Conservation (phyloP, 2,888 invertebrate species). For the Himalopsyche kuldschensis region DNA sequence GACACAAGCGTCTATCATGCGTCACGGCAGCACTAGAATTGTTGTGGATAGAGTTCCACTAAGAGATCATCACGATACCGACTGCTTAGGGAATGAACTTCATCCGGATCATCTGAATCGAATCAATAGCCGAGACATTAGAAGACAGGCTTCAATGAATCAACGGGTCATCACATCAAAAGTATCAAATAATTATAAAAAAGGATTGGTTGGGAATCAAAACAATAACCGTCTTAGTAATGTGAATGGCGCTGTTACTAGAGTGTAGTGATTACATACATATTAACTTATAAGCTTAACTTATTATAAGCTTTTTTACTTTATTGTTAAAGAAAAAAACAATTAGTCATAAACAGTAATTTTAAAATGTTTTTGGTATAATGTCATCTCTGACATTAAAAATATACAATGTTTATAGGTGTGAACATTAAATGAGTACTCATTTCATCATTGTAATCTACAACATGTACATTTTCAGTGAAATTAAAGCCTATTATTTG, state of each 20-base stretch:
- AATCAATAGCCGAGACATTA: constrained; percentile 19
- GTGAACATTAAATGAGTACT: no score
- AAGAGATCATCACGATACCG: constrained; percentile 11
- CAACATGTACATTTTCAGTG: no score
- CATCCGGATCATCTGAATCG: constrained; percentile 12
- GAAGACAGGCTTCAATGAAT: constrained; percentile 26
- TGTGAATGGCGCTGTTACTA: constrained; percentile 30
- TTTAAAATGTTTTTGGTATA: background rate
- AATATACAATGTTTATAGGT: background rate
- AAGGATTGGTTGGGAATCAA: constrained; percentile 10
- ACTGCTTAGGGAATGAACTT: constrained; percentile 21
- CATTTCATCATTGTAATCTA: no score
- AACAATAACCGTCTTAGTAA: constrained; percentile 29
- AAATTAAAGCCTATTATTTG: no score
- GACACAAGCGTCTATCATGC: constrained; percentile 40
- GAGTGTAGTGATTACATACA: constrained; percentile 17
- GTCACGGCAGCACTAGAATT: constrained; percentile 36
- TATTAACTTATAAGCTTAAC: background rate
- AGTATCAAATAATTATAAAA: constrained; percentile 15
- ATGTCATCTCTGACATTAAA: background rate
- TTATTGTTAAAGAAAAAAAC: background rate
- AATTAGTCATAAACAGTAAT: background rate
- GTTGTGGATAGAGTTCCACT: constrained; percentile 29
- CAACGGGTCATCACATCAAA: constrained; percentile 19
- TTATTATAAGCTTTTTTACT: no score